Evolutionary conservation across 2,113 vertebrate genomes (phyloP).

Genomic region (Prochilodus magdalenae): DNA sequence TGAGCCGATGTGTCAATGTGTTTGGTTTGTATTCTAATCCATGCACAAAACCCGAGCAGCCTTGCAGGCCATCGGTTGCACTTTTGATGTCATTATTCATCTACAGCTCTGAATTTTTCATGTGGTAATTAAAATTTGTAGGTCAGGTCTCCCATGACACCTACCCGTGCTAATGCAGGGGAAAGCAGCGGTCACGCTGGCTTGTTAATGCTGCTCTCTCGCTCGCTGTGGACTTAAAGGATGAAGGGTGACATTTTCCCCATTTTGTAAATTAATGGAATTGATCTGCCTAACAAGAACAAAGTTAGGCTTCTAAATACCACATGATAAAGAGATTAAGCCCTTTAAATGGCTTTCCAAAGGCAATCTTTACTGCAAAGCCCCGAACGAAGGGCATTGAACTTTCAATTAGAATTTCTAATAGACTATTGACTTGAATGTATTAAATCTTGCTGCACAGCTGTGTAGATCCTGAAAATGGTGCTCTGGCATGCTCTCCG

Average conservation of each 20-base stretch:
- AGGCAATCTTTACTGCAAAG: constrained; percentile 89
- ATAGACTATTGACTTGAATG: constrained; percentile 95
- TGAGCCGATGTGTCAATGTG: background rate
- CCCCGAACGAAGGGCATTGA: constrained; percentile 86
- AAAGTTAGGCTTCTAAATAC: constrained; percentile 97
- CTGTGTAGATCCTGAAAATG: constrained; percentile 84
- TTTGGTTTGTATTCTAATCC: constrained; percentile 44
- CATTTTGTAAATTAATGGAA: constrained; percentile 97
- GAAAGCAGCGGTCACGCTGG: constrained; percentile 77
- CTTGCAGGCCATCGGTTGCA: constrained; percentile 75
- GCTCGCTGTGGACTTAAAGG: constrained; percentile 84
- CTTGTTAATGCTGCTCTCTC: constrained; percentile 82
- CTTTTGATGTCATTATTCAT: constrained; percentile 80
- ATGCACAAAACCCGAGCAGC: constrained; percentile 70
- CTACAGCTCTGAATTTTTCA: constrained; percentile 90
- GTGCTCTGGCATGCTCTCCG: background rate
- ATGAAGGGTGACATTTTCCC: constrained; percentile 97
- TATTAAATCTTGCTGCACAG: constrained; percentile 89
- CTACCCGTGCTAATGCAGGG: constrained; percentile 84
- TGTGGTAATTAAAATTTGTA: constrained; percentile 98
- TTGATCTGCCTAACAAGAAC: constrained; percentile 97
- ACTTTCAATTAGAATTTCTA: constrained; percentile 98
- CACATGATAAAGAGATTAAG: constrained; percentile 98
- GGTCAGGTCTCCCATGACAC: constrained; percentile 93
- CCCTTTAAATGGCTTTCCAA: constrained; percentile 93